These are phyloP conservation scores for Calonectris borealis DNA, from an alignment of 2,113 vertebrate genomes.

Conservation along the genomic window DNA sequence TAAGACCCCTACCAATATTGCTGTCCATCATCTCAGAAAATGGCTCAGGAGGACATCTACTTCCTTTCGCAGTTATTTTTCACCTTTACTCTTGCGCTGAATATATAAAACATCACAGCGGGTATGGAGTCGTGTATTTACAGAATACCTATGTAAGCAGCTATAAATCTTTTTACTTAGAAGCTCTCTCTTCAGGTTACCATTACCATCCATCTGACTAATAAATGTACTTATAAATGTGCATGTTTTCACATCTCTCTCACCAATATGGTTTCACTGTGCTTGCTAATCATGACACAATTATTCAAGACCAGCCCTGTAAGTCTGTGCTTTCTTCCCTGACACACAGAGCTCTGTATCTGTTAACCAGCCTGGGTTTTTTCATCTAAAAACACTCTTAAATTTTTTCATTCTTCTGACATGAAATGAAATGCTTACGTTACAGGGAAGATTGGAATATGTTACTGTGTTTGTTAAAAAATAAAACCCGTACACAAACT, in stretches of 20 bases:
- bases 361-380: background rate
- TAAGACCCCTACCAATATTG: conserved; percentile 21
- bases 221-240: conserved; percentile 14
- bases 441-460: background rate
- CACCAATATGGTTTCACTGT: background rate
- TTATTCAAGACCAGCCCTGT: background rate
- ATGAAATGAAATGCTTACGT: background rate
- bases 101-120: conserved; percentile 16
- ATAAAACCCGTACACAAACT: background rate
- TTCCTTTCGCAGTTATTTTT: conserved; percentile 23
- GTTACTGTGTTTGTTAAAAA: background rate
- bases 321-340: background rate
- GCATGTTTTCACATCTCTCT: background rate
- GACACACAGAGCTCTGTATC: background rate
- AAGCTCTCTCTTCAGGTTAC: background rate
- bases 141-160: background rate
- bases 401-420: background rate
- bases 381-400: background rate
- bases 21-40: conserved; percentile 28
- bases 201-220: conserved; percentile 9
- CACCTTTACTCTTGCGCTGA: background rate
- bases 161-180: conserved; percentile 7
- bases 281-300: background rate
- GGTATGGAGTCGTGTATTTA: conserved; percentile 14
- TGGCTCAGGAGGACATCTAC: background rate